Percentiles rank a stretch among this genome's conserved stretches.
Conservation (phyloP, 2,113 vertebrate genomes). For the Phoxinus phoxinus region DNA sequence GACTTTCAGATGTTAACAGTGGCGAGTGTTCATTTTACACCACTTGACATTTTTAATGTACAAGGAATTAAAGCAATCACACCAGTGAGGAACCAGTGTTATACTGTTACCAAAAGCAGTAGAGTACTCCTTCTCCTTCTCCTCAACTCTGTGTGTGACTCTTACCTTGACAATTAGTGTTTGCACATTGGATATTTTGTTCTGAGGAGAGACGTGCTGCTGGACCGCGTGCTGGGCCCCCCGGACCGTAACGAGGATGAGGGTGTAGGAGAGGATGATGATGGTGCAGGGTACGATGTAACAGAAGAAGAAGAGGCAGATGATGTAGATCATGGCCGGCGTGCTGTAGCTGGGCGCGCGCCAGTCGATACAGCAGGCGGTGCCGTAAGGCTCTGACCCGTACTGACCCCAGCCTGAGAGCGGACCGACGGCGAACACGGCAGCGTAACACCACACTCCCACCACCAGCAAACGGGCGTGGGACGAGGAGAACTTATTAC, state of each 20-base stretch:
- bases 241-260: conserved; percentile 70
- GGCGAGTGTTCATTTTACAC: not conserved
- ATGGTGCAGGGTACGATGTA: conserved; percentile 83
- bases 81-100: not conserved
- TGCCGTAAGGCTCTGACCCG: conserved; percentile 84
- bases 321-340: conserved; percentile 80
- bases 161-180: conserved; percentile 79
- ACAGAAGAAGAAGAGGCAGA: conserved; percentile 85
- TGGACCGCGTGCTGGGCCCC: conserved; percentile 77
- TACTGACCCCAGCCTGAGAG: conserved; percentile 83
- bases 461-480: conserved; percentile 77
- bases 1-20: too few relatives aligned
- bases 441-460: conserved; percentile 80
- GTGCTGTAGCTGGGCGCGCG: conserved; percentile 65
- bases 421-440: conserved; percentile 79
- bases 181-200: conserved; percentile 72
- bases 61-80: not conserved
- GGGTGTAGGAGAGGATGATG: conserved; percentile 76
- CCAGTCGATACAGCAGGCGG: conserved; percentile 87
- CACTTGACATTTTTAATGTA: not conserved
- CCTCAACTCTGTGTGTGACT: not conserved
- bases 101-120: not conserved
- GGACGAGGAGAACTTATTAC: conserved; percentile 78
- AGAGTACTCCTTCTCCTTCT: not conserved
- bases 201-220: conserved; percentile 77